Evolutionary conservation across 2,888 invertebrate genomes (phyloP).

Genomic region (Dendrolimus houi): DNA sequence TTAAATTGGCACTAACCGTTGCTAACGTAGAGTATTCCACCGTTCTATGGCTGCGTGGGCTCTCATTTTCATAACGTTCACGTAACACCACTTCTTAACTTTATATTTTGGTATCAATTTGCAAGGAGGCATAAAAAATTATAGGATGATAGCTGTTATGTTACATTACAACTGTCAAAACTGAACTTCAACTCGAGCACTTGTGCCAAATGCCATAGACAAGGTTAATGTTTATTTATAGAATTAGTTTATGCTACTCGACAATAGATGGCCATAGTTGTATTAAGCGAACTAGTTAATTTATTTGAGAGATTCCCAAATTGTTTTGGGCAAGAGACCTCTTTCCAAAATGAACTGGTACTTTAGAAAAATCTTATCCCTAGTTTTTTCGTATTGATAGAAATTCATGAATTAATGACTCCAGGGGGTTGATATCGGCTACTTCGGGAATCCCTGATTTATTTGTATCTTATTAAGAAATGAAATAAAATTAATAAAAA

Average conservation of each 20-base stretch:
- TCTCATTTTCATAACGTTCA: conserved; percentile 74
- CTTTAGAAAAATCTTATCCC: too few species aligned
- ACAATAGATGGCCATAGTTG: conserved; percentile 36
- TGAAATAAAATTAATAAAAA: too few species aligned
- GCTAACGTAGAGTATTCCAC: conserved; percentile 72
- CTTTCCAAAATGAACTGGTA: too few species aligned
- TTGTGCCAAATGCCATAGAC: conserved; percentile 69
- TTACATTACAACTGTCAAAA: conserved; percentile 73
- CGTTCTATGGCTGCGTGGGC: conserved; percentile 69
- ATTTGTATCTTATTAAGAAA: too few species aligned
- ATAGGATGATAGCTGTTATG: conserved; percentile 59
- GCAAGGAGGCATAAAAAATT: conserved; percentile 70
- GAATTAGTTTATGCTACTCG: conserved; percentile 41
- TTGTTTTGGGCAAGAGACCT: too few species aligned
- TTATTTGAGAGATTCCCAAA: too few species aligned
- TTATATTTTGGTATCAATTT: conserved; percentile 76
- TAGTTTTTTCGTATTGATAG: too few species aligned
- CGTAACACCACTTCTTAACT: conserved; percentile 73
- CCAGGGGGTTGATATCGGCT: too few species aligned
- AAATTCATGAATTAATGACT: too few species aligned
- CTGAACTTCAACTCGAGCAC: conserved; percentile 60
- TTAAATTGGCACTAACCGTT: conserved; percentile 52
- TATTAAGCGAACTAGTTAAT: not conserved
- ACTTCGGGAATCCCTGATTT: too few species aligned
- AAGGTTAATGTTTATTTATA: conserved; percentile 61